phyloP scores from a whole-genome alignment of 2,797 vertebrate genomes.

The Pelochelys cantorii region DNA sequence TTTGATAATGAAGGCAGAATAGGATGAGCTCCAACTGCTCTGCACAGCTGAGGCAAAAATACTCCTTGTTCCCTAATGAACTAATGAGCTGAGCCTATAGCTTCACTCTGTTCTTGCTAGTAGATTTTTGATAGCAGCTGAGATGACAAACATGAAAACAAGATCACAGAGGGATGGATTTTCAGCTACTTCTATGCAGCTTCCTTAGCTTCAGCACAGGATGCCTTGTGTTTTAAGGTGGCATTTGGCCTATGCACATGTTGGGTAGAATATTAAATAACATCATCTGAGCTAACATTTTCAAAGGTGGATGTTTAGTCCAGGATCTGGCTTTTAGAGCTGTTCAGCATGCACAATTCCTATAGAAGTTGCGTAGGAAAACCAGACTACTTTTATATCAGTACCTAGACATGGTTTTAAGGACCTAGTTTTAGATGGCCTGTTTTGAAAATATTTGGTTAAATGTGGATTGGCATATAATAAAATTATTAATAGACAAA shows the following conservation, averaged over 20 bases:
- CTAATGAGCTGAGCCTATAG: background rate
- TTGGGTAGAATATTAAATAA: background rate
- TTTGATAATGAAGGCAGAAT: background rate
- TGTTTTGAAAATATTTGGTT: background rate
- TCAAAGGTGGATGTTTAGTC: background rate
- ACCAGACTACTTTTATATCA: background rate
- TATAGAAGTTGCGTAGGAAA: fast-evolving
- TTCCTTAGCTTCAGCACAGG: background rate
- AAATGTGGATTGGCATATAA: fast-evolving
- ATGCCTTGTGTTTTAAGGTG: background rate
- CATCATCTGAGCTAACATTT: background rate
- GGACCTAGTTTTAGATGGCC: fast-evolving
- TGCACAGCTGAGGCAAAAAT: background rate
- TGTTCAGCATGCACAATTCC: fast-evolving
- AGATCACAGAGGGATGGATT: background rate
- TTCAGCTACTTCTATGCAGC: background rate
- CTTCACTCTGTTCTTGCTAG: background rate
- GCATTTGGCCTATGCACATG: background rate
- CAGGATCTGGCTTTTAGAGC: background rate
- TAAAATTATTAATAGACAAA: fast-evolving
- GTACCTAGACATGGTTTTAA: background rate
- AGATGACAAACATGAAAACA: background rate
- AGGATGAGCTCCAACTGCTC: background rate
- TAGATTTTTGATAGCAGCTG: background rate
- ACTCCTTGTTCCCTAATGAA: background rate